Percentiles rank a stretch among this genome's conserved stretches.
Evolutionary conservation across 2,113 vertebrate species (phyloP).

Genomic region (Eidolon helvum): DNA sequence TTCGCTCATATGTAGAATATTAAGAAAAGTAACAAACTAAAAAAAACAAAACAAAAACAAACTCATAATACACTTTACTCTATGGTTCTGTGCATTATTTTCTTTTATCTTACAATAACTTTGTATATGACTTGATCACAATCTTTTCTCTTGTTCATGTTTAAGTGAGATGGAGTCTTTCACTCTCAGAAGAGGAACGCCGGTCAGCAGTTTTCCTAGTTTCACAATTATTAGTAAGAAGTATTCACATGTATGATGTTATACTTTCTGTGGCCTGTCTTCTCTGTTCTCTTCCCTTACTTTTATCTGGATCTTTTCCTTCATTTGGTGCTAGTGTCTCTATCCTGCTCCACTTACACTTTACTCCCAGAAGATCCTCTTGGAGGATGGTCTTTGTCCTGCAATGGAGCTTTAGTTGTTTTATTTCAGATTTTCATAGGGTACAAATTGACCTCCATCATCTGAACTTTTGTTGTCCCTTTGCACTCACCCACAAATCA

Average conservation of each 20-base stretch:
- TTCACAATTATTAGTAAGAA: neutral
- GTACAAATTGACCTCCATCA: neutral
- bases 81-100: neutral
- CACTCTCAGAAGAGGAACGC: neutral
- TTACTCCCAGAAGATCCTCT: neutral
- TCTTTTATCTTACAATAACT: neutral
- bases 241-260: neutral
- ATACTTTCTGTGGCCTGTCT: neutral
- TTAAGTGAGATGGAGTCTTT: neutral
- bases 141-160: neutral
- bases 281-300: neutral
- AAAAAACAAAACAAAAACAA: neutral
- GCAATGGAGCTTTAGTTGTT: neutral
- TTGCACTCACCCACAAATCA: neutral
- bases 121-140: neutral
- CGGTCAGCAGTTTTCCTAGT: neutral
- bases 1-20: neutral
- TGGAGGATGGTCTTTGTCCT: neutral
- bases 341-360: neutral
- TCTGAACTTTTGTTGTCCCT: neutral
- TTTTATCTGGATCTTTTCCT: neutral
- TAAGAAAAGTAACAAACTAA: neutral
- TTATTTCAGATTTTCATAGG: neutral
- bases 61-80: neutral
- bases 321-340: neutral